Evolutionary conservation across 2,797 vertebrate species (phyloP).

Genomic region (Bryconaethiops microstoma): DNA sequence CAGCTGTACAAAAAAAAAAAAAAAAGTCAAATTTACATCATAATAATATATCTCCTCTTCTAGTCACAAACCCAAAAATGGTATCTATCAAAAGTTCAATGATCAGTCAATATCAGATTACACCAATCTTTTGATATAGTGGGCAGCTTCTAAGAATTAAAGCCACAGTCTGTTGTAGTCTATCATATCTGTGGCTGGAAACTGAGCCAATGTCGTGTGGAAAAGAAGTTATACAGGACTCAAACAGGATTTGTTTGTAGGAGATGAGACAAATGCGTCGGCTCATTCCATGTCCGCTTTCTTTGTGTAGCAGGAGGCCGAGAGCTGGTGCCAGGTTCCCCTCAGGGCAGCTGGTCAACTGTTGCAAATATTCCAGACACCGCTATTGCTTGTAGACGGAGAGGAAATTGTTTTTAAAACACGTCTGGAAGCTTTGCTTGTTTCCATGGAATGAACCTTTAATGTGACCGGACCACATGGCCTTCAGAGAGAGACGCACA

Average conservation of each 20-base stretch:
- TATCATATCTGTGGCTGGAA: not conserved
- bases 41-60: not conserved
- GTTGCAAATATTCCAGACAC: slow-evolving; percentile 42
- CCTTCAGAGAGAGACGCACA: slow-evolving; percentile 28
- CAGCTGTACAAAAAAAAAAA: not conserved
- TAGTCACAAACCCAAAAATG: not conserved
- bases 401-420: slow-evolving; percentile 52
- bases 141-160: not conserved
- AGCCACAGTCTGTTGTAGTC: not conserved
- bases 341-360: slow-evolving; percentile 51
- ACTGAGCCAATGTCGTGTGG: not conserved
- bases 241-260: slow-evolving; percentile 43
- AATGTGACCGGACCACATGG: slow-evolving; percentile 44
- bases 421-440: slow-evolving; percentile 52
- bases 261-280: slow-evolving; percentile 50
- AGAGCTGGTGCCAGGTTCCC: slow-evolving; percentile 44
- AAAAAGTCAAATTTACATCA: not conserved
- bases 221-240: slow-evolving; percentile 11
- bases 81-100: not conserved
- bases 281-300: slow-evolving; percentile 40
- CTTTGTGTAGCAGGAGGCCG: slow-evolving; percentile 24
- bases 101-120: not conserved
- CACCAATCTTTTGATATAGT: not conserved
- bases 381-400: slow-evolving; percentile 49
- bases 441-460: slow-evolving; percentile 33